Percentiles rank a stretch among this genome's conserved stretches.
phyloP scores from a whole-genome alignment of 2,113 vertebrate species.

The Hirundichthys speculiger region DNA sequence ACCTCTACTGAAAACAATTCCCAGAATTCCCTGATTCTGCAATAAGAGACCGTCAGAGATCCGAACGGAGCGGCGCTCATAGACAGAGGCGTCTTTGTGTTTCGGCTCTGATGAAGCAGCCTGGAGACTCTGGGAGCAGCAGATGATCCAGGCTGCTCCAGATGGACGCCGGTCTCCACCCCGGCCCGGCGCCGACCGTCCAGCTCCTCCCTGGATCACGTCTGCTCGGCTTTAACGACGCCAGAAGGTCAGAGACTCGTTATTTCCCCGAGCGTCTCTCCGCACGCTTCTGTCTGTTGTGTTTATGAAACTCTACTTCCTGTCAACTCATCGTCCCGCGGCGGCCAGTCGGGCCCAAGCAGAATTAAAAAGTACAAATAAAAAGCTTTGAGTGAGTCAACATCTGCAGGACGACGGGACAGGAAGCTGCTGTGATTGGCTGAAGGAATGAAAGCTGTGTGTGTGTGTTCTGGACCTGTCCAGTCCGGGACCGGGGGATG shows the following conservation, averaged over 20 bases:
- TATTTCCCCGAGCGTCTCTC: constrained; percentile 15
- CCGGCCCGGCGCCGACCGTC: constrained; percentile 6
- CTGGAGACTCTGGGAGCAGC: constrained; percentile 32
- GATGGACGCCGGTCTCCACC: neutral
- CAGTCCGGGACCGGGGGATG: constrained; percentile 14
- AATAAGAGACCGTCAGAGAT: no score
- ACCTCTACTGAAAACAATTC: no score
- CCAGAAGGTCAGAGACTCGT: constrained; percentile 29
- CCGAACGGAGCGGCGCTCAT: no score
- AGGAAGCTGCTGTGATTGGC: constrained; percentile 46
- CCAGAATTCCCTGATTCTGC: no score
- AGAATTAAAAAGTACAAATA: no score
- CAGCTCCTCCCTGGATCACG: no score
- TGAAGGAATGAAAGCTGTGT: constrained; percentile 46
- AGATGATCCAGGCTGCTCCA: constrained; percentile 29
- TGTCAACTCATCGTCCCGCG: neutral
- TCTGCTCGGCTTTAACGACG: constrained; percentile 43
- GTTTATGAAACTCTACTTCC: constrained; percentile 30
- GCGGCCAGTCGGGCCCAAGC: no score
- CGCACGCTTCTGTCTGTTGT: neutral
- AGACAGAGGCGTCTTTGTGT: no score
- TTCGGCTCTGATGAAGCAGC: neutral
- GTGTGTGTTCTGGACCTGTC: constrained; percentile 57
- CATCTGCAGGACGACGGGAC: constrained; percentile 61
- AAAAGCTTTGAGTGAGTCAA: neutral